Evolutionary conservation across 2,797 vertebrate species (phyloP).

Genomic region (Graptemys geographica): DNA sequence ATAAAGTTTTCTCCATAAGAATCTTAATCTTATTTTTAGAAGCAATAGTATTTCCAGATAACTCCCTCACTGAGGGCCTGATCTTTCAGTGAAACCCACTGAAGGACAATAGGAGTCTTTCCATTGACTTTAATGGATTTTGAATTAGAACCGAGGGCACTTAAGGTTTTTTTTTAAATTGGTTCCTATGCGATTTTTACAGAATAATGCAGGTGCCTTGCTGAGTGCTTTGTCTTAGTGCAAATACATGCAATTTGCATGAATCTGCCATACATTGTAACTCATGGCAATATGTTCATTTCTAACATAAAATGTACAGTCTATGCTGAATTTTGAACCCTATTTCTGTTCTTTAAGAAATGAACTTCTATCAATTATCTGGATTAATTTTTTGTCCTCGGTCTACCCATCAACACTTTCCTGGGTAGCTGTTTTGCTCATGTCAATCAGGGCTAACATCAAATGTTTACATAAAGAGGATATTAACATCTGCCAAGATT

Average conservation of each 20-base stretch:
- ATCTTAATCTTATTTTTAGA: background rate
- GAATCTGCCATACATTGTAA: fast-evolving
- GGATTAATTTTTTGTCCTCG: background rate
- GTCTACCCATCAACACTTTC: slow-evolving; percentile 56
- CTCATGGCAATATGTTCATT: background rate
- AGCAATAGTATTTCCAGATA: background rate
- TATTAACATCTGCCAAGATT: background rate
- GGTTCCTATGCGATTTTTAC: background rate
- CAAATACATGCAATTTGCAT: background rate
- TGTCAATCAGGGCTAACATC: slow-evolving; percentile 58
- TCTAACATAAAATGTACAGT: background rate
- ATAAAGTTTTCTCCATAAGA: background rate
- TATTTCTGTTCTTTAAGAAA: background rate
- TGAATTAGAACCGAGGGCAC: background rate
- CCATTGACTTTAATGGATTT: background rate
- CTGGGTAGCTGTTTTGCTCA: slow-evolving; percentile 54
- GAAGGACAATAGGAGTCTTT: background rate
- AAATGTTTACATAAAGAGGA: slow-evolving; percentile 56
- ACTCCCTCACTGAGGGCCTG: background rate
- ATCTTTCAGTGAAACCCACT: background rate
- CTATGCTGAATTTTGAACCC: slow-evolving; percentile 26
- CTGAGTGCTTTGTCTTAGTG: fast-evolving
- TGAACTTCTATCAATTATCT: background rate
- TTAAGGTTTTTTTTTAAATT: background rate
- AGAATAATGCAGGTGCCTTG: fast-evolving